Conservation (phyloP, 2,797 vertebrate genomes). For the Thamnophis elegans region DNA sequence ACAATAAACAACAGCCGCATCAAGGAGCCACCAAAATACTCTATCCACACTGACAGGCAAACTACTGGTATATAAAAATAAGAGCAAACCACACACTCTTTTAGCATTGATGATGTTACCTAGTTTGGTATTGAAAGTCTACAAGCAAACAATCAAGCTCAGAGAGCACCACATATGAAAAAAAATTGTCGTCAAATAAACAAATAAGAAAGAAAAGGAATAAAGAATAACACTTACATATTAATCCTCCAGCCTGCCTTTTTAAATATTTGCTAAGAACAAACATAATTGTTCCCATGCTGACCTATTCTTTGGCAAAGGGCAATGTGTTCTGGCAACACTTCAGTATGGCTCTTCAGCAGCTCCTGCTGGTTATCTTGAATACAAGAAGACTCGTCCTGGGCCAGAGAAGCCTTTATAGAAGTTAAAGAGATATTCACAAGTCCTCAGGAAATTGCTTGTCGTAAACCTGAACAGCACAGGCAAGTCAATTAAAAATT, state of each 20-base stretch:
- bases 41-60: not conserved
- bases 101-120: not conserved
- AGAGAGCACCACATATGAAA: not conserved
- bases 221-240: not conserved
- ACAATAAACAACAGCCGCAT: not conserved
- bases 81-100: not conserved
- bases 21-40: not conserved
- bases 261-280: not conserved
- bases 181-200: not conserved
- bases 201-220: not conserved
- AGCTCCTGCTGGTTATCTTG: not conserved
- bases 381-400: not conserved
- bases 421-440: not conserved
- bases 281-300: not conserved
- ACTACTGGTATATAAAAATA: not conserved
- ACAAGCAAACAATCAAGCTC: not conserved
- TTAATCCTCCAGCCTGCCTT: not conserved
- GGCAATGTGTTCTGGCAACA: not conserved
- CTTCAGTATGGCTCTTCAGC: not conserved
- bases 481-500: not conserved
- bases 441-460: not conserved
- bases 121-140: not conserved
- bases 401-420: not conserved
- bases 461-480: not conserved
- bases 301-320: not conserved